Evolutionary conservation across 1,140 invertebrate species (phyloP).

Genomic region (Aphis craccivora): DNA sequence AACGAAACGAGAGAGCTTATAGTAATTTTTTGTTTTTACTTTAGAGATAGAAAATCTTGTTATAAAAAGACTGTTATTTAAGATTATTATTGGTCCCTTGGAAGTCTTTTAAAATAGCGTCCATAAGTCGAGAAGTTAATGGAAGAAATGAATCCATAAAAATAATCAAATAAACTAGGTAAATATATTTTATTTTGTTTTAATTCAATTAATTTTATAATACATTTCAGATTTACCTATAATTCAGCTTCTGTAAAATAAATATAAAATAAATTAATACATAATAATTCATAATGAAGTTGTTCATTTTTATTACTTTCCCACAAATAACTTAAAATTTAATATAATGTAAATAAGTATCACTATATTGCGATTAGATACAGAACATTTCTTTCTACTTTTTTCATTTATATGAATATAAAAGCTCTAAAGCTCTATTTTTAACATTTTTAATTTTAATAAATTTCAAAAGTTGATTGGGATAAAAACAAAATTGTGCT

Average conservation of each 20-base stretch:
- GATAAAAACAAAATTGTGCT: not conserved
- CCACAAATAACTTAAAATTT: not conserved
- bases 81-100: slow-evolving; percentile 42
- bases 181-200: not conserved
- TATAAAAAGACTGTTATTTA: slow-evolving; percentile 5
- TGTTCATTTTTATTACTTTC: not conserved
- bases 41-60: slow-evolving; percentile 22
- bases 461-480: not conserved
- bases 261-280: not conserved
- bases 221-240: not conserved
- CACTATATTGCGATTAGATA: not conserved
- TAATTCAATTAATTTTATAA: not conserved
- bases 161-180: slow-evolving; percentile 18
- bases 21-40: slow-evolving; percentile 19
- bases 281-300: not conserved
- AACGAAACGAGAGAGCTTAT: slow-evolving; percentile 13
- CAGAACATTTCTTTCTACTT: not conserved
- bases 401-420: not conserved
- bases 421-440: not conserved
- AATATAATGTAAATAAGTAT: not conserved
- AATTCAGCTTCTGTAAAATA: not conserved
- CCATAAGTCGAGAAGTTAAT: not conserved
- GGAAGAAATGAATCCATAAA: not conserved
- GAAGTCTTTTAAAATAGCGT: slow-evolving; percentile 21
- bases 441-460: not conserved